phyloP scores from a whole-genome alignment of 1,140 invertebrate genomes.

The Medauroidea extradentata region DNA sequence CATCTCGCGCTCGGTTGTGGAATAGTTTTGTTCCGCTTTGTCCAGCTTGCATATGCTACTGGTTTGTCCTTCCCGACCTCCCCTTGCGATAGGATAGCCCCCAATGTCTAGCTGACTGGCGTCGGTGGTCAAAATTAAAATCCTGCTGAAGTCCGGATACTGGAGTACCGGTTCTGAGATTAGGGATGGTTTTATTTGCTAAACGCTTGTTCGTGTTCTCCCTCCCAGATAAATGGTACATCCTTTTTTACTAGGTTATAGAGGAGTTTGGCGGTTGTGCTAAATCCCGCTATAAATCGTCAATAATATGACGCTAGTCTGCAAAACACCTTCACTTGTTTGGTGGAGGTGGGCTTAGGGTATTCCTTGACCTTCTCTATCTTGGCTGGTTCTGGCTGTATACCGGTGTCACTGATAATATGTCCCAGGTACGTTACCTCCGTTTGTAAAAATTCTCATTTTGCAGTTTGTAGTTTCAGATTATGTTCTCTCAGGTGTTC shows the following conservation, averaged over 20 bases:
- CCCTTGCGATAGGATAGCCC: too few species aligned
- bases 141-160: constrained; percentile 17
- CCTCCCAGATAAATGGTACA: too few species aligned
- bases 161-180: too few species aligned
- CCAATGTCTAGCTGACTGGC: constrained; percentile 16
- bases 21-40: too few species aligned
- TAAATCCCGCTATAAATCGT: constrained; percentile 28
- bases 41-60: constrained; percentile 33
- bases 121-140: constrained; percentile 23
- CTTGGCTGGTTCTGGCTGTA: constrained; percentile 28
- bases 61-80: too few species aligned
- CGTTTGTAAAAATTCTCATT: constrained; percentile 29
- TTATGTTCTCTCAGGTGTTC: too few species aligned
- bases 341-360: constrained; percentile 18
- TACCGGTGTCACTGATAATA: constrained; percentile 18
- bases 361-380: constrained; percentile 22
- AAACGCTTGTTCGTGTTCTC: too few species aligned
- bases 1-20: too few species aligned
- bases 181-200: constrained; percentile 1
- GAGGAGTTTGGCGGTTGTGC: constrained; percentile 21
- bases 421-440: constrained; percentile 30
- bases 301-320: constrained; percentile 23
- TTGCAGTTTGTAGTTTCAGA: constrained; percentile 31
- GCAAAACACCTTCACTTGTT: too few species aligned
- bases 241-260: constrained; percentile 28